Conservation (phyloP, 2,888 invertebrate genomes). For the Lymantria monacha region DNA sequence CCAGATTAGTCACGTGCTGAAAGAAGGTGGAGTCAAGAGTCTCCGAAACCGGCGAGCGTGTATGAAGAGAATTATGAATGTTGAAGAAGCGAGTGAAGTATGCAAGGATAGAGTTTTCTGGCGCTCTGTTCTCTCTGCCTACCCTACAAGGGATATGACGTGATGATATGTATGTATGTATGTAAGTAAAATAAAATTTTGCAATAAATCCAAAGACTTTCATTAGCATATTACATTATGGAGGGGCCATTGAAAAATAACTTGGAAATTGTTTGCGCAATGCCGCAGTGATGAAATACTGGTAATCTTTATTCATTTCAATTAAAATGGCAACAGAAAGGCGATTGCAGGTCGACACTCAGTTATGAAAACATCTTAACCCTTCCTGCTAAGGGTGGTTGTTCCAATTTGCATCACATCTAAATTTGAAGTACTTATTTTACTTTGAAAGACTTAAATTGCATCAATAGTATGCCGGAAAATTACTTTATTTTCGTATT, state of each 20-base stretch:
- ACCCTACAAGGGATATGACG: too few species aligned
- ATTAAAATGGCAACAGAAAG: constrained; percentile 52
- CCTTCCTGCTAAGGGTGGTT: constrained; percentile 53
- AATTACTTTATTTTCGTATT: constrained; percentile 4
- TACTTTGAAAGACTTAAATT: constrained; percentile 31
- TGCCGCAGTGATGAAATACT: constrained; percentile 25
- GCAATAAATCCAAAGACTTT: constrained; percentile 6
- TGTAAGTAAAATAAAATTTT: too few species aligned
- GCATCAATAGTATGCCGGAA: constrained; percentile 12
- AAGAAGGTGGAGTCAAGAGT: too few species aligned
- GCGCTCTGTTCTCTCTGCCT: too few species aligned
- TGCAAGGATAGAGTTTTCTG: too few species aligned
- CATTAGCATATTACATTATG: constrained; percentile 20
- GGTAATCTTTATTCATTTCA: constrained; percentile 64
- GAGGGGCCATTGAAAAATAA: constrained; percentile 9
- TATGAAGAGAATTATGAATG: too few species aligned
- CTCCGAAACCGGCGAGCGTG: too few species aligned
- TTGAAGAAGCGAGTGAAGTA: too few species aligned
- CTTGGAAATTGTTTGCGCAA: constrained; percentile 21
- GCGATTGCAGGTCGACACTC: constrained; percentile 63
- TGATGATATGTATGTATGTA: too few species aligned
- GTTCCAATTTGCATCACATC: constrained; percentile 70
- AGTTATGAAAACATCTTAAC: constrained; percentile 76
- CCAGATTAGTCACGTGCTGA: too few species aligned
- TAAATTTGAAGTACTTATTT: constrained; percentile 56